Conservation (phyloP, 2,113 vertebrate genomes). For the Grantiella picta region DNA sequence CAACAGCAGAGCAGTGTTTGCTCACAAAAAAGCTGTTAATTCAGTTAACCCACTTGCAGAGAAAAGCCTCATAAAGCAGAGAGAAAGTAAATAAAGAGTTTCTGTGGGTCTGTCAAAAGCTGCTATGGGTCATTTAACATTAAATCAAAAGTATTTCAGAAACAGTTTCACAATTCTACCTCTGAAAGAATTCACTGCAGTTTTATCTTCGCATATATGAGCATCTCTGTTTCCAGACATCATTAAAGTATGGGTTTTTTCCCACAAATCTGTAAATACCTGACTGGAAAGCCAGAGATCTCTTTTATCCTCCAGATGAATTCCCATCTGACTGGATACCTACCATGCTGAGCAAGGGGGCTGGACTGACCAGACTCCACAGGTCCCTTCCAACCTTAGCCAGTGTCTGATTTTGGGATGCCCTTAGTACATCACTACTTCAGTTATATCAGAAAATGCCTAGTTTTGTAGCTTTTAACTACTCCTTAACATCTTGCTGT, state of each 20-base stretch:
- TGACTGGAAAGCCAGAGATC: not conserved
- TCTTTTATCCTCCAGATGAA: not conserved
- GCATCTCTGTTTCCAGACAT: not conserved
- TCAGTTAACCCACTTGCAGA: not conserved
- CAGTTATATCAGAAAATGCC: not conserved
- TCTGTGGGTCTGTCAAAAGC: not conserved
- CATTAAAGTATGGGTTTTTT: not conserved
- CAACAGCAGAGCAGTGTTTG: not conserved
- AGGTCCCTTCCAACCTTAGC: not conserved
- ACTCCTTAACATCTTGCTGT: not conserved
- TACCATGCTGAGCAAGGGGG: no score
- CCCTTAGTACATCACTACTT: not conserved
- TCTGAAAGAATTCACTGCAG: not conserved
- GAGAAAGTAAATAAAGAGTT: not conserved
- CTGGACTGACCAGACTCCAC: not conserved
- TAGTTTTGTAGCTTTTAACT: not conserved
- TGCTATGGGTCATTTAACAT: not conserved
- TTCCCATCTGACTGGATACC: accelerated
- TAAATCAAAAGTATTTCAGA: not conserved
- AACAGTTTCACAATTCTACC: not conserved
- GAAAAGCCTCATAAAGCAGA: not conserved
- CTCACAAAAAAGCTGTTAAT: not conserved
- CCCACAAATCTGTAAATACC: not conserved
- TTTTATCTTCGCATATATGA: not conserved
- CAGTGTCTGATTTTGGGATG: not conserved